Evolutionary conservation across 2,797 vertebrate species (phyloP), one percentile per base, ranked within the genome.

Genomic region (Carcharodon carcharias): DNA sequence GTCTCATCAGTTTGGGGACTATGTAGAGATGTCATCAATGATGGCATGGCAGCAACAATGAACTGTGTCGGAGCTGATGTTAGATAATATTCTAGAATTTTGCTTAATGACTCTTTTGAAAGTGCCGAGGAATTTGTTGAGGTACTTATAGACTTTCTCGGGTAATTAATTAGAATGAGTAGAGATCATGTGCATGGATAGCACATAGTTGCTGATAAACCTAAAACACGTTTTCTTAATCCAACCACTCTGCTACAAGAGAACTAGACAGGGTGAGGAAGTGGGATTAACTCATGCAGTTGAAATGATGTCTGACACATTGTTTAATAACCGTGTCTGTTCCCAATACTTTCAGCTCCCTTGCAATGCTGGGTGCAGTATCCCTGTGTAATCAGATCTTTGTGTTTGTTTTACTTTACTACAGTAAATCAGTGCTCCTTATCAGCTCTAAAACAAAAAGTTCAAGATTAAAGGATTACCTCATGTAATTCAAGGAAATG

Each of bases 381-480:
- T 50, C 40, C 21, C 45, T 50, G 82, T 85, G 40, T 89, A 56
- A 35, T 89, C 87, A 89, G 28, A 31, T 58, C 21, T 58, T 4
- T 58, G 28, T 56, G 45, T 88, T 89, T 58, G 50, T 58, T 89
- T 89, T 56, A 89, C 28, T 58, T 89, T 14, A 58, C 54, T 58
- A 54, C 11, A 50, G 54, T 58, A 89, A 89, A 58, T 89, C 87
- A 31, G 87, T 89, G 26, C 54, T 35, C 11, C 82, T 85, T 50
- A 85, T 50, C 45, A 85, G 45, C 45, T 50, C 40, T 26, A 50
- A 85, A 77, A 77, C n/a, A 77, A 54, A 96, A 73, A 71, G 21
- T 58, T 69, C 65, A 61, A 87, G 96, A 96, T 96, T 96, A 96
- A 73, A 67, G 65, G 89, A 96, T 96, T 96, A 94, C 93, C 56